Conservation (phyloP, 1,140 invertebrate species). For the Pemphigus obesinymphae region DNA sequence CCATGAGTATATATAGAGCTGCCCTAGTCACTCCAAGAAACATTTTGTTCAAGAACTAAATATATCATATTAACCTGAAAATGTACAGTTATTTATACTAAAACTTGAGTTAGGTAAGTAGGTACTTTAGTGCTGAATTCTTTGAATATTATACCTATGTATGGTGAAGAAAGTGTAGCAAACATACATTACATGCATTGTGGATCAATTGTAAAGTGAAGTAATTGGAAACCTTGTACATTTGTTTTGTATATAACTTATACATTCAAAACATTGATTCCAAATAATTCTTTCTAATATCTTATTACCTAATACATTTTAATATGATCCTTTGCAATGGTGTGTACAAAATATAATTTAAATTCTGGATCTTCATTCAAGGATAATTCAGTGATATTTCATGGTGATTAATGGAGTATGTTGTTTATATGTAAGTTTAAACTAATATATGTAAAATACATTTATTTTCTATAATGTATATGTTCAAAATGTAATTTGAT, state of each 20-base stretch:
- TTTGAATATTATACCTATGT: background rate
- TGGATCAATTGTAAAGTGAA: constrained; percentile 22
- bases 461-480: no score
- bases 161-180: background rate
- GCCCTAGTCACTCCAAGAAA: background rate
- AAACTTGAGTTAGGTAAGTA: constrained; percentile 39
- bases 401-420: background rate
- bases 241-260: constrained; percentile 4
- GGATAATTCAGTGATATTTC: background rate
- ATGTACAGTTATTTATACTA: background rate
- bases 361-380: background rate
- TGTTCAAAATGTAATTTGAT: background rate
- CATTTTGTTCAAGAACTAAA: background rate
- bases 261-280: background rate
- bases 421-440: background rate
- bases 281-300: background rate
- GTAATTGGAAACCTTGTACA: background rate
- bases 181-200: background rate
- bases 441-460: no score
- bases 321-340: background rate
- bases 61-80: background rate
- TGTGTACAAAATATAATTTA: background rate
- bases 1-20: background rate
- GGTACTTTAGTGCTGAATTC: constrained; percentile 14
- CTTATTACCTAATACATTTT: background rate